A percentile compares a stretch with the other conserved stretches of the same genome.
phyloP scores from a whole-genome alignment of 2,888 invertebrate genomes.

The Tipula unca region DNA sequence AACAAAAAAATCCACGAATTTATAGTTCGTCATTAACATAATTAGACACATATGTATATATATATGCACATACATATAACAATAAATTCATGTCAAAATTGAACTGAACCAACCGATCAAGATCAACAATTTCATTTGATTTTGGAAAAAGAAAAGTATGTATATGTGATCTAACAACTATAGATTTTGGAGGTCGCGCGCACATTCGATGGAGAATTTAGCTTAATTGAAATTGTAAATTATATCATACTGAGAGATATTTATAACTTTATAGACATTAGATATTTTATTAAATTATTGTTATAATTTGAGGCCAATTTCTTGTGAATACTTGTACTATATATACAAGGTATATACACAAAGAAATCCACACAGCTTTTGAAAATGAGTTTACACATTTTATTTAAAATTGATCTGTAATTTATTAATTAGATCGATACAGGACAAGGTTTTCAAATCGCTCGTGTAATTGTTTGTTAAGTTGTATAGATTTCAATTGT shows the following conservation, averaged over 20 bases:
- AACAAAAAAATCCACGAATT: no score
- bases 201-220: background rate
- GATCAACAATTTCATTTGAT: background rate
- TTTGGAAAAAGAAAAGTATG: background rate
- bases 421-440: background rate
- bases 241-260: background rate
- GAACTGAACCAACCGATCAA: background rate
- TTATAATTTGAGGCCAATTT: background rate
- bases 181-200: background rate
- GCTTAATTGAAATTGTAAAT: background rate
- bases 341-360: no score
- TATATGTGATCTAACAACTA: background rate
- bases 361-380: background rate
- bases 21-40: no score
- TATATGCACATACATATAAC: no score
- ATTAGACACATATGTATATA: no score
- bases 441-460: background rate
- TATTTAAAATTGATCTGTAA: background rate
- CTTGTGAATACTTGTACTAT: background rate
- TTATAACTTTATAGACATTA: background rate
- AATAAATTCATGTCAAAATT: background rate
- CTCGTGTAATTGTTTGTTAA: background rate
- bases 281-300: background rate
- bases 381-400: background rate
- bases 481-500: background rate